These are phyloP conservation scores for Naja naja DNA, from an alignment of 2,113 vertebrate genomes.

Conservation along the genomic window DNA sequence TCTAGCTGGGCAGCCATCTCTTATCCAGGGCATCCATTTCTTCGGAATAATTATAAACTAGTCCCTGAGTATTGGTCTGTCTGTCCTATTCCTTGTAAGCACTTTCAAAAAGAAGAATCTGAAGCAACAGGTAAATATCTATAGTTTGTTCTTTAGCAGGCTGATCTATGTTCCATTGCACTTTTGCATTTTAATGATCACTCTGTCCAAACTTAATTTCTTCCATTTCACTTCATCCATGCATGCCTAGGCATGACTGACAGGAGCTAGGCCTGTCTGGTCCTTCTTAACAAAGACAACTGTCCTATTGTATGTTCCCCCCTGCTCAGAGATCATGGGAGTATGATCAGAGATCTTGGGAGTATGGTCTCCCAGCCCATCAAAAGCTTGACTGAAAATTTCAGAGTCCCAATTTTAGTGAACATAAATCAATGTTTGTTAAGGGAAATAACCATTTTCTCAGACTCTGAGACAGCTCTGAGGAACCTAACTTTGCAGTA, in stretches of 20 bases:
- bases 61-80: neutral
- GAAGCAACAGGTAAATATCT: neutral
- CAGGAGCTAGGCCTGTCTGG: neutral
- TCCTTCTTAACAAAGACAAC: neutral
- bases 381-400: constrained; percentile 7
- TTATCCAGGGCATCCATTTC: neutral
- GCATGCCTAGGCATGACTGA: neutral
- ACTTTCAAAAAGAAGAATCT: neutral
- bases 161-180: neutral
- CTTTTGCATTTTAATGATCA: neutral
- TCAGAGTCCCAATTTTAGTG: neutral
- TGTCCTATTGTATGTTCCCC: neutral
- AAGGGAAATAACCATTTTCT: neutral
- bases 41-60: neutral
- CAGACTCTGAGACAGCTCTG: neutral
- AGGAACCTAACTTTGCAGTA: neutral
- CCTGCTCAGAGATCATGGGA: neutral
- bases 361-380: neutral
- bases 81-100: neutral
- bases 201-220: neutral
- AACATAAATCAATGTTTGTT: neutral
- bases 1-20: too few relatives aligned
- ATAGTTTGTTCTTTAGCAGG: neutral
- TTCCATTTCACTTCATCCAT: neutral
- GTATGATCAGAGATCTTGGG: too few relatives aligned